Base-by-base conservation (phyloP, 2,113 vertebrate genomes). In the Heterocephalus glaber region DNA sequence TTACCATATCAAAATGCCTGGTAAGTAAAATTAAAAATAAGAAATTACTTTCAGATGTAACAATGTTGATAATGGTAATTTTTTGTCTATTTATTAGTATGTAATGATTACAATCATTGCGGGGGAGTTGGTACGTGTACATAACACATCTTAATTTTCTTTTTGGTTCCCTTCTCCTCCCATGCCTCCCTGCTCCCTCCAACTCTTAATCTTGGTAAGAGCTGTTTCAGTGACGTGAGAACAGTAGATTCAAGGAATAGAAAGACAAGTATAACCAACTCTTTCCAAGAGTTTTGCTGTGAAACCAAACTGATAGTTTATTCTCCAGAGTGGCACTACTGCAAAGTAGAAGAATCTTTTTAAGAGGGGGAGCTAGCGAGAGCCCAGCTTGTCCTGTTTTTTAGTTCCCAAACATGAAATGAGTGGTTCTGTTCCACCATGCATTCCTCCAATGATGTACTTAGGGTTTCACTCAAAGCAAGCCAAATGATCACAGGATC, bases 1-100 rank as follows among this genome's bases (percentile, higher is more conserved):
- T 56, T 1, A 70, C 63, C 13, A 30, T 38, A 16, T 95, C 38
- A 92, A n/a, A 90, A 82, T 63, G 19, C 26, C 66, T 94, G 44
- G 10, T 41, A 89, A 88, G 41, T 92, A 54, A 85, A 72, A 76
- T 88, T 85, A 65, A 85, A 82, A 76, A n/a, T 72, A 41, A 86
- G 58, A 96, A 96, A 95, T 38, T 44, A 86, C 38, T 35, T 49
- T 86, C 56, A 56, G 47, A 79, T 63, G 2, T 82, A 89, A 95
- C 5, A 61, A 35, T 58, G 24, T 49, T 47, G 44, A 77, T 77
- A 49, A 72, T 49, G 30, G 1, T 72, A 92, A 81, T 79, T 70
- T 74, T 74, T 77, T 49, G 28, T 77, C 74, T 49, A 76, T 76
- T 76, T 77, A 33, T 33, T 49, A 77, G 74, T 33, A 30, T 9